These are phyloP conservation scores for Cladorhizidae sp. DNA, from an alignment of 37 sponge, comb jelly and placozoan species.

Conservation along the genomic window DNA sequence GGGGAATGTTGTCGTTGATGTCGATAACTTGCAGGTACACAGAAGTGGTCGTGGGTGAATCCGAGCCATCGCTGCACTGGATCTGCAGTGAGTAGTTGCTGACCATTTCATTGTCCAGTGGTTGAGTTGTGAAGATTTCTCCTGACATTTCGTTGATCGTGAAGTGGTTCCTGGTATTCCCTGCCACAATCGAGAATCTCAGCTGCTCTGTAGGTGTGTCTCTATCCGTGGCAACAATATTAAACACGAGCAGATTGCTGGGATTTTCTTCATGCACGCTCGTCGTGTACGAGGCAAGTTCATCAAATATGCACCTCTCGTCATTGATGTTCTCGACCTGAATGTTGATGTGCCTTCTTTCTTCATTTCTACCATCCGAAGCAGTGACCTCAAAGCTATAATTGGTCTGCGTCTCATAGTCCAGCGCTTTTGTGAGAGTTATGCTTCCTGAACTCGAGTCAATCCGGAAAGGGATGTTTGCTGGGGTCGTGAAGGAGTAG, in stretches of 20 bases:
- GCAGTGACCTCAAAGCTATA: slow-evolving; percentile 11
- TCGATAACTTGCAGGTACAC: slow-evolving; percentile 48
- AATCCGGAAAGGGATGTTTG: slow-evolving; percentile 21
- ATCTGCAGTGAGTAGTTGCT: slow-evolving; percentile 51
- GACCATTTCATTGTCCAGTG: slow-evolving; percentile 56
- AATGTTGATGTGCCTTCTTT: slow-evolving; percentile 13
- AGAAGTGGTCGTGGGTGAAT: background rate
- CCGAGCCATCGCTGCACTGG: slow-evolving; percentile 42
- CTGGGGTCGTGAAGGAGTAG: background rate
- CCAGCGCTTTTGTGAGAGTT: slow-evolving; percentile 13
- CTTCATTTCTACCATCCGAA: slow-evolving; percentile 24
- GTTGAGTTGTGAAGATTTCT: slow-evolving; percentile 16
- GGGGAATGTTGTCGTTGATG: slow-evolving; percentile 73
- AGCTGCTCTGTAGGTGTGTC: slow-evolving; percentile 42
- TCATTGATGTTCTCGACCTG: slow-evolving; percentile 52
- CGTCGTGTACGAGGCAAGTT: background rate
- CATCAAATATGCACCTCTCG: slow-evolving; percentile 32
- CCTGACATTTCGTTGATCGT: slow-evolving; percentile 31
- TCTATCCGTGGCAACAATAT: slow-evolving; percentile 39
- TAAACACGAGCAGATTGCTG: background rate
- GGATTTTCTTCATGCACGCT: slow-evolving; percentile 28
- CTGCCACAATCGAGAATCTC: slow-evolving; percentile 38
- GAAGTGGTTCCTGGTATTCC: slow-evolving; percentile 33
- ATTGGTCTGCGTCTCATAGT: slow-evolving; percentile 19
- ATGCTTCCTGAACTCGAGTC: slow-evolving; percentile 39